These are phyloP conservation scores for Acleris literana DNA, from an alignment of 2,888 invertebrate species.

Conservation along the genomic window DNA sequence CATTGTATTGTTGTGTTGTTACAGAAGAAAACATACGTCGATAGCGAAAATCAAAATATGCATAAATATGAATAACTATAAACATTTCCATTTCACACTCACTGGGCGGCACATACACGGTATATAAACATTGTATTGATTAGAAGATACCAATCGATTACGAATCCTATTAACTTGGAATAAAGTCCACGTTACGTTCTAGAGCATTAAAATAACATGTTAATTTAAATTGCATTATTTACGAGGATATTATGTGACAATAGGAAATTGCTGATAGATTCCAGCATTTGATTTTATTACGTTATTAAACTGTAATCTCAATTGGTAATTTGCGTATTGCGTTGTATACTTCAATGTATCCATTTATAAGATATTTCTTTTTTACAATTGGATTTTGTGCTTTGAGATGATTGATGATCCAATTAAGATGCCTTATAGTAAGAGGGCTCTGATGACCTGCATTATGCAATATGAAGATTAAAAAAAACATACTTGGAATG, in stretches of 20 bases:
- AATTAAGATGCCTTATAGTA: too few relatives aligned
- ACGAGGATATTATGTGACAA: conserved; percentile 21
- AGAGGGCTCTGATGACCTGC: too few relatives aligned
- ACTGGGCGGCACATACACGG: conserved; percentile 46
- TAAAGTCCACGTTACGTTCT: conserved; percentile 15
- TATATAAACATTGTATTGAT: conserved; percentile 35
- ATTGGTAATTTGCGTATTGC: too few relatives aligned
- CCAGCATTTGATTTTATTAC: not conserved
- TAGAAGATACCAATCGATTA: conserved; percentile 31
- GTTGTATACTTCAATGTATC: too few relatives aligned
- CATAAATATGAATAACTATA: conserved; percentile 53
- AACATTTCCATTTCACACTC: conserved; percentile 62
- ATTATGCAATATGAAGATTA: too few relatives aligned
- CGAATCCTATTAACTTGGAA: conserved; percentile 18
- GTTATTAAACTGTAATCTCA: too few relatives aligned
- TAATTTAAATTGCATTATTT: conserved; percentile 29
- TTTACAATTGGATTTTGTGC: too few relatives aligned
- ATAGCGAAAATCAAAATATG: conserved; percentile 31
- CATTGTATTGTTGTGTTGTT: too few relatives aligned
- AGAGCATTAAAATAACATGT: conserved; percentile 16
- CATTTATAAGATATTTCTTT: too few relatives aligned
- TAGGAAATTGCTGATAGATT: conserved; percentile 17
- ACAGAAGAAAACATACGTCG: too few relatives aligned
- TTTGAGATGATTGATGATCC: too few relatives aligned
- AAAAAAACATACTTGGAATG: too few relatives aligned